Evolutionary conservation across 2,797 vertebrate genomes (phyloP).

Genomic region (Coendou prehensilis): DNA sequence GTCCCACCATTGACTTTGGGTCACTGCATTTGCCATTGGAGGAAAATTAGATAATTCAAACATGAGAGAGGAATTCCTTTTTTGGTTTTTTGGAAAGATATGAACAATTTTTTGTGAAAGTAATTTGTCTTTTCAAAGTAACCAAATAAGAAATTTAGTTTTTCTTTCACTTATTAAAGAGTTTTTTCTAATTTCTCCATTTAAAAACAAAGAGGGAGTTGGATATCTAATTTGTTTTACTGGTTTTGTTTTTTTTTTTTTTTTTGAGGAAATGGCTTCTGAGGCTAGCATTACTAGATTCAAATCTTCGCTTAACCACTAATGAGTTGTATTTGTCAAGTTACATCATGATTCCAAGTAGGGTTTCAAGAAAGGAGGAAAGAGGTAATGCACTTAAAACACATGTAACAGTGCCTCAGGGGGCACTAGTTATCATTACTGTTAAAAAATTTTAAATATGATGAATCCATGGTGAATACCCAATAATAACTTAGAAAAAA

Average conservation of each 20-base stretch:
- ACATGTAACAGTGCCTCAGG: not conserved
- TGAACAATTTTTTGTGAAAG: not conserved
- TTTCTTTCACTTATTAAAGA: not conserved
- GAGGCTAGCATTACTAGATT: constrained; percentile 8
- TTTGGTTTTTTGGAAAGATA: not conserved
- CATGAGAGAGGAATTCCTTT: not conserved
- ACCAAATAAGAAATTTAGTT: not conserved
- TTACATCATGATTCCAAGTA: not conserved
- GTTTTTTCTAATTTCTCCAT: not conserved
- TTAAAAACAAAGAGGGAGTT: not conserved
- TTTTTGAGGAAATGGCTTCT: not conserved
- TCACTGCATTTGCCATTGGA: not conserved
- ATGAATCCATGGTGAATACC: constrained; percentile 17
- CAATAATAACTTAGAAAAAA: constrained; percentile 16
- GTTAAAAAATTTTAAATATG: not conserved
- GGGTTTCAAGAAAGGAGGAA: not conserved
- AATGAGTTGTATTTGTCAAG: not conserved
- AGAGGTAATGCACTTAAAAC: not conserved
- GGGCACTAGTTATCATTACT: not conserved
- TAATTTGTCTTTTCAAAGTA: not conserved
- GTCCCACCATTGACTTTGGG: not conserved
- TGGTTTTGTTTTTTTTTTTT: not conserved
- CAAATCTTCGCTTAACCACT: not conserved
- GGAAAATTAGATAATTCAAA: not conserved
- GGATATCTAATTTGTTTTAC: not conserved